phyloP scores from a whole-genome alignment of 2,888 invertebrate species.

The Chelonus formosanus region DNA sequence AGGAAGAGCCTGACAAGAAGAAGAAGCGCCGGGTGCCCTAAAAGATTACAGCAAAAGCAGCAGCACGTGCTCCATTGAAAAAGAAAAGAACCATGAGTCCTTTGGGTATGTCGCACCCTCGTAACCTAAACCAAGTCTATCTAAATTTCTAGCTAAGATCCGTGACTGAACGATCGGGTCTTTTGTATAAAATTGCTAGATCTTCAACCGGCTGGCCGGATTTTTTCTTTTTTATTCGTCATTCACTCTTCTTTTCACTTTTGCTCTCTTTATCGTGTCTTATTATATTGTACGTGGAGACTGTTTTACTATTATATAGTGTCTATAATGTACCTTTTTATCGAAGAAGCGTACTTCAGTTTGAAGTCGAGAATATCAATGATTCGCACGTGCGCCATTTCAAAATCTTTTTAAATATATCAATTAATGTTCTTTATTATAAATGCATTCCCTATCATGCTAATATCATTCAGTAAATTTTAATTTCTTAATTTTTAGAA shows the following conservation, averaged over 20 bases:
- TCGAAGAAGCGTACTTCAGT: not conserved
- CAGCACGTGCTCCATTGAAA: constrained; percentile 61
- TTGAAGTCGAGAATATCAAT: constrained; percentile 1
- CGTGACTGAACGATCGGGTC: constrained; percentile 39
- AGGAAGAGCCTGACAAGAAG: constrained; percentile 33
- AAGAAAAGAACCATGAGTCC: constrained; percentile 31
- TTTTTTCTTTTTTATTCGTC: constrained; percentile 21
- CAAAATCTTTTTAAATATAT: not conserved
- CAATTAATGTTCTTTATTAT: not conserved
- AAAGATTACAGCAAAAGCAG: constrained; percentile 31
- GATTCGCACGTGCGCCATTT: constrained; percentile 13
- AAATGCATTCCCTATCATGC: not conserved
- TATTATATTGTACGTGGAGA: constrained; percentile 47
- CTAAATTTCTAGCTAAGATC: constrained; percentile 50
- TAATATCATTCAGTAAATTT: too few species aligned
- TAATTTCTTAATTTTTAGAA: too few species aligned
- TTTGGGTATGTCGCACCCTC: constrained; percentile 53
- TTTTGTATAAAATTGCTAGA: constrained; percentile 28
- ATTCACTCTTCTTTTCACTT: constrained; percentile 32
- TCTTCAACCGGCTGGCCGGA: constrained; percentile 31
- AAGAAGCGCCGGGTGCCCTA: constrained; percentile 35
- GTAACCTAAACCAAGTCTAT: constrained; percentile 50
- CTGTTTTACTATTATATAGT: constrained; percentile 43
- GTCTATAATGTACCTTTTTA: constrained; percentile 1
- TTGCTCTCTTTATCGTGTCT: constrained; percentile 30